Evolutionary conservation across 2,113 vertebrate genomes (phyloP).

Genomic region (Toxotes chatareus): DNA sequence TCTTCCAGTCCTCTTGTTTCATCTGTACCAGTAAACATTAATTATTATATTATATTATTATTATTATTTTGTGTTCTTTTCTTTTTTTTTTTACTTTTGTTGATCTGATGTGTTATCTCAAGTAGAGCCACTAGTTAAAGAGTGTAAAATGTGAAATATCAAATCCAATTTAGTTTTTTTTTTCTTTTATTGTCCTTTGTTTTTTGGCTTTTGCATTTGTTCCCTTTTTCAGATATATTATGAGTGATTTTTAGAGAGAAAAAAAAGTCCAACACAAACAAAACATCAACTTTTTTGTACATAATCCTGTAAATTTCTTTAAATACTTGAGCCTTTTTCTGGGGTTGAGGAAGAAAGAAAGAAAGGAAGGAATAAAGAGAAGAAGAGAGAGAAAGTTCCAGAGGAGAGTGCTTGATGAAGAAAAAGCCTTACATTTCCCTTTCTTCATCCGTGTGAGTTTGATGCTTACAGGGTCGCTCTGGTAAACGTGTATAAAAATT

Average conservation of each 20-base stretch:
- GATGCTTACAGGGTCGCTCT: conserved; percentile 99
- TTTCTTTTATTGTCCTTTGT: conserved; percentile 11
- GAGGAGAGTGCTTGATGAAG: conserved; percentile 94
- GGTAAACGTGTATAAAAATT: conserved; percentile 92
- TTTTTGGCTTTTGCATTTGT: conserved; percentile 77
- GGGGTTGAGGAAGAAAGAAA: conserved; percentile 74
- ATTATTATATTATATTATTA: conserved; percentile 83
- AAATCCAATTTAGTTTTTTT: conserved; percentile 76
- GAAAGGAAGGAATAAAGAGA: conserved; percentile 75
- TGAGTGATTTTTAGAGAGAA: conserved; percentile 87
- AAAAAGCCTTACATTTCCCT: conserved; percentile 99
- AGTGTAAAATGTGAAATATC: conserved; percentile 95
- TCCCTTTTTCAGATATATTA: conserved; percentile 85
- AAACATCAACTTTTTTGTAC: conserved; percentile 90
- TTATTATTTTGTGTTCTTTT: conserved; percentile 68
- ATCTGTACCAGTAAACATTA: conserved; percentile 86
- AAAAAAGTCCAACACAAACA: conserved; percentile 85
- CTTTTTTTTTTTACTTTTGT: conserved; percentile 65
- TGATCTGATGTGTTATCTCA: conserved; percentile 87
- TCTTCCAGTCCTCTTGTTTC: conserved; percentile 86
- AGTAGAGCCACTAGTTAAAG: conserved; percentile 94
- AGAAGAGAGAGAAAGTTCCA: conserved; percentile 80
- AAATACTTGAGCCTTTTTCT: conserved; percentile 99
- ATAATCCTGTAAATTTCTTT: conserved; percentile 99
- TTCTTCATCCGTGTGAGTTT: conserved; percentile 98